Base-by-base conservation (phyloP, 2,888 invertebrate genomes). In the Drosophila suboccidentalis region DNA sequence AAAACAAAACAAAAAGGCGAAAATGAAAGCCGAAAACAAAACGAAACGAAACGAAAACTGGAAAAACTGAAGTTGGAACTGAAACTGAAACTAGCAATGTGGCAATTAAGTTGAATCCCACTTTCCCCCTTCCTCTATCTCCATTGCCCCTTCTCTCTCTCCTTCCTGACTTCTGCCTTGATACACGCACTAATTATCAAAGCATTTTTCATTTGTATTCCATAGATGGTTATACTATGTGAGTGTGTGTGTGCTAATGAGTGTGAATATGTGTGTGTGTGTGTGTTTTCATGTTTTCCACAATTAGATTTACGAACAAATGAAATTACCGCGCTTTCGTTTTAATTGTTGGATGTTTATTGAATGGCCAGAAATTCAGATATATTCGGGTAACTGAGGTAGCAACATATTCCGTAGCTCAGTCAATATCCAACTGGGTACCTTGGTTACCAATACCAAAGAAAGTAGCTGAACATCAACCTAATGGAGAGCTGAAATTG, bases 271-370 rank as follows among this genome's bases (percentile, higher is more conserved):
- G 39, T 44, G 26, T 43, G 15, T n/a, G n/a, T n/a, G 6, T 29
- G 8, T 26, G 26, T 26, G 26, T 26, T 71, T 77, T 38, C 61
- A 64, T 70, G 68, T 65, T 79, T 75, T 81, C 75, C 62, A 80
- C 83, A 89, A 88, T 90, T 89, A 88, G 87, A 89, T 91, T 90
- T 90, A 85, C 79, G 85, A 54, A 89, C 75, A 89, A 89, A 89
- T 84, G 82, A 87, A 90, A 90, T 81, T 86, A 80, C 87, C 71
- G 77, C 71, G 81, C 84, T 87, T 90, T 82, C 88, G 77, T 89
- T 90, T 90, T 90, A 90, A 90, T 90, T 90, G 90, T 87, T 73
- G 78, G 8, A 76, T 75, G 82, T 71, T 76, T 89, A 78, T 81
- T 78, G 76, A 69, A 63, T 59, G 63, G 78, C 53, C 63, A 44